Conservation (phyloP, 2,888 invertebrate species). For the Pyrgus malvae region DNA sequence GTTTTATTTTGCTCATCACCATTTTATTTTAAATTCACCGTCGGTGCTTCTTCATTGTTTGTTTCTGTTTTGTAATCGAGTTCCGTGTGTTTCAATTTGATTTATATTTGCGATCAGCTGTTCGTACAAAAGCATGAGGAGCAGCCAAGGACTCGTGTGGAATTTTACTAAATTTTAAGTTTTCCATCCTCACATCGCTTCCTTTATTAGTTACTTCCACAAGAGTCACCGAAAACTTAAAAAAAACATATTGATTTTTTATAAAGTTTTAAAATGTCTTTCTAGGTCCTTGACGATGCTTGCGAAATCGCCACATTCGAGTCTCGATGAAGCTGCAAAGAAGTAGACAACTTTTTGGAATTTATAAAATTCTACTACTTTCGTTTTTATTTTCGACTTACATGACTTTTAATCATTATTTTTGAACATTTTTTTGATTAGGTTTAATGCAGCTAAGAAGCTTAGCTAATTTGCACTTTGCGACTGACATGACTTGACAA, state of each 20-base stretch:
- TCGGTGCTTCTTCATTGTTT: slow-evolving; percentile 15
- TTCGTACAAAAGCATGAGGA: slow-evolving; percentile 26
- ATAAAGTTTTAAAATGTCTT: slow-evolving; percentile 36
- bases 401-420: neutral
- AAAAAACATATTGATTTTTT: slow-evolving; percentile 2
- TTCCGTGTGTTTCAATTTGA: neutral
- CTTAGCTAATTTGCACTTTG: slow-evolving; percentile 26
- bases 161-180: neutral
- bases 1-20: slow-evolving; percentile 51
- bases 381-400: slow-evolving; percentile 1
- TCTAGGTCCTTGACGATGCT: slow-evolving; percentile 74
- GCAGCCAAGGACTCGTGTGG: neutral
- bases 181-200: slow-evolving; percentile 15
- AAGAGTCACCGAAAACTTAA: no score
- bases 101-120: neutral
- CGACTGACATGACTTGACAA: slow-evolving; percentile 11
- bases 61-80: slow-evolving; percentile 19
- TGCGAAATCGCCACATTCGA: slow-evolving; percentile 67
- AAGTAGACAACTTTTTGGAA: slow-evolving; percentile 48
- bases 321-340: slow-evolving; percentile 59
- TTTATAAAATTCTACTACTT: slow-evolving; percentile 21
- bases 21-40: slow-evolving; percentile 17
- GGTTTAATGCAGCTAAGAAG: slow-evolving; percentile 25
- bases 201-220: slow-evolving; percentile 18
- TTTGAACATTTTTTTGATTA: slow-evolving; percentile 10